Conservation (phyloP, 2,113 vertebrate species). For the Ursus arctos region DNA sequence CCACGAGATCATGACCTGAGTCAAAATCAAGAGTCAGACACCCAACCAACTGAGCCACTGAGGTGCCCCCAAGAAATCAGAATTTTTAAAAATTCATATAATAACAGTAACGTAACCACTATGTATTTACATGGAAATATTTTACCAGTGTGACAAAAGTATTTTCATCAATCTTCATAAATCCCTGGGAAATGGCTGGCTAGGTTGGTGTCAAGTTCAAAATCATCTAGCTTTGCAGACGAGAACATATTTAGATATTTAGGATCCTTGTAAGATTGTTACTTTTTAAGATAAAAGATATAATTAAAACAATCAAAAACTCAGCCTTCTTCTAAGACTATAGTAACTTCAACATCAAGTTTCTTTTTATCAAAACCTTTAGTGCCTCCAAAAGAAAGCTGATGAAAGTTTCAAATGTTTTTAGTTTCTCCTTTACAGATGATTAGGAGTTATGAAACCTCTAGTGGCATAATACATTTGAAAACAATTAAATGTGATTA, state of each 20-base stretch:
- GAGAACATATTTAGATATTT: not conserved
- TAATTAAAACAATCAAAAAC: not conserved
- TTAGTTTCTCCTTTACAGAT: not conserved
- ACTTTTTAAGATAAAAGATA: conserved; percentile 6
- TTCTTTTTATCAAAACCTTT: not conserved
- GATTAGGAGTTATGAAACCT: not conserved
- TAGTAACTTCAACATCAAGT: not conserved
- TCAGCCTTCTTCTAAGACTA: not conserved
- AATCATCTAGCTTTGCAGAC: not conserved
- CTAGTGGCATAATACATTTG: not conserved
- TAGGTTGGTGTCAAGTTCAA: not conserved
- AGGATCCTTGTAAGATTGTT: not conserved
- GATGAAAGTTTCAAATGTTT: conserved; percentile 38
- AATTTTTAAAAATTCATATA: not conserved
- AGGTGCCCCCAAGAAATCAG: not conserved
- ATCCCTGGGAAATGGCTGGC: not conserved
- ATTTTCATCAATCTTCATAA: not conserved
- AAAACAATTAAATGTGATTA: not conserved
- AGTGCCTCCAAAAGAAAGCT: not conserved
- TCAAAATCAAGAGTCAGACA: not conserved
- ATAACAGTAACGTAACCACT: not conserved
- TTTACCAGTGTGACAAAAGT: not conserved
- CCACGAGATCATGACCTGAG: not conserved
- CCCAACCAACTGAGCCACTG: not conserved
- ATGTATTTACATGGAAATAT: not conserved